Evolutionary conservation across 2,888 invertebrate genomes (phyloP), one percentile per base, ranked within the genome.

Genomic region (Drosophila nr. perissopoda): DNA sequence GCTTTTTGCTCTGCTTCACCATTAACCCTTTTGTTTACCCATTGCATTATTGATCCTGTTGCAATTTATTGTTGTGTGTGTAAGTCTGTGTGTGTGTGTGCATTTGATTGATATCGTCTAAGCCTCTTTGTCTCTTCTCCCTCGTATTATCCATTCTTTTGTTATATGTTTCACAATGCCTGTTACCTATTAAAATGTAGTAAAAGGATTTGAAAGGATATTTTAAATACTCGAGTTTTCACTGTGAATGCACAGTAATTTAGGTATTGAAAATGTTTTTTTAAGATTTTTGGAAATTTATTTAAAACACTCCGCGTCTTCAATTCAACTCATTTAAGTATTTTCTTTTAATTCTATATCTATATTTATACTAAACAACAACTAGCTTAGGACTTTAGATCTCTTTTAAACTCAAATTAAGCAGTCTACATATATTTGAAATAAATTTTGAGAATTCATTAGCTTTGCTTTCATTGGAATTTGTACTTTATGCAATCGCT

Each of bases 1-100:
- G 40, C 10, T 51, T 33, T 42, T 57, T 53, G 31, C 48, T 53
- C 38, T 57, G 70, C 40, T 40, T 67, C 68, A 54, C 48, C 68
- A 52, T 29, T 67, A 80, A 80, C 74, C 72, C 80, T 80, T 78
- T 78, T 79, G 70, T 68, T 29, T 52, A 40, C 27, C 27, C 27
- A 13, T 56, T 27, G 63, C 66, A 70, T 68, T 79, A 70, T 68
- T 79, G 69, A 73, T 68, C 63, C 75, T 68, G 61, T 75, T 68
- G 68, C 75, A 71, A 60, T 49, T 68, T 62, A 21, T 69, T 40
- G 34, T 42, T 51, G 52, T 49, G n/a, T 25, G 21, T 21, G 40
- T n/a, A 10, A 2, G 40, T 42, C 21, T 63, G 38, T 59, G 21
- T 73, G 25, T 61, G 36, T 60, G 33, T 49, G 38, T 69, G 40